Base-by-base conservation (phyloP, 1,140 invertebrate species). In the Drosophila kepulauana region DNA sequence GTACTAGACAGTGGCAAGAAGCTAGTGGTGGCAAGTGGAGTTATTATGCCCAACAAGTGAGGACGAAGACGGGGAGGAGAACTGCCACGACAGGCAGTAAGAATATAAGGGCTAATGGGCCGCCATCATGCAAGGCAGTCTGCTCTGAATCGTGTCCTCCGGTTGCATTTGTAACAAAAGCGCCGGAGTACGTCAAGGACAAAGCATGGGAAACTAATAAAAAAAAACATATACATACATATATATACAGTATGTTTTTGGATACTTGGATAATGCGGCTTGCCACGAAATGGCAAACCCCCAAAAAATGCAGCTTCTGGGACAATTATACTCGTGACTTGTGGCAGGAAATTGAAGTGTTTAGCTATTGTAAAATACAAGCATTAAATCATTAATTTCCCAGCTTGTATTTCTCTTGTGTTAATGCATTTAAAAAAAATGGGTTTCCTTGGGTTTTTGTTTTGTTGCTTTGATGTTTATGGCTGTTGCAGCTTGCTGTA, bases 51-150 rank as follows among this genome's bases (percentile, higher is more conserved):
- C n/a, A 51, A 43, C 41, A 33, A 54, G 49, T 16, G 11, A 25
- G 13, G 7, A 71, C 35, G 35, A 38, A 10, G 35, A 10, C 54
- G 38, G 43, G 61, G 1, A 25, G 0, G 10, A 10, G 16, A 58
- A 59, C 16, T 13, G 5, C 10, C 3, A 10, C 11, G 35, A 46
- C n/a, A 61, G 30, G 56, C 49, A 68, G 73, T 71, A 58, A 38
- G 43, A 45, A 41, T 69, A 73, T 15, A 48, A 28, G 64, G 68
- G 78, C 48, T 87, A 87, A 87, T 87, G 84, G 84, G 70, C 70
- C 66, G 77, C 63, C 84, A 88, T 70, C 84, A 87, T 87, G 84
- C 84, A 80, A 87, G 68, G 46, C 41, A 59, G 46, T 46, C 15
- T 28, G 56, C 25, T 33, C 46, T 11, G 54, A 63, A 74, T 66